A percentile compares a stretch with the other conserved stretches of the same genome.
Evolutionary conservation across 1,140 invertebrate genomes (phyloP).

Genomic region (Drosophila oshimai): DNA sequence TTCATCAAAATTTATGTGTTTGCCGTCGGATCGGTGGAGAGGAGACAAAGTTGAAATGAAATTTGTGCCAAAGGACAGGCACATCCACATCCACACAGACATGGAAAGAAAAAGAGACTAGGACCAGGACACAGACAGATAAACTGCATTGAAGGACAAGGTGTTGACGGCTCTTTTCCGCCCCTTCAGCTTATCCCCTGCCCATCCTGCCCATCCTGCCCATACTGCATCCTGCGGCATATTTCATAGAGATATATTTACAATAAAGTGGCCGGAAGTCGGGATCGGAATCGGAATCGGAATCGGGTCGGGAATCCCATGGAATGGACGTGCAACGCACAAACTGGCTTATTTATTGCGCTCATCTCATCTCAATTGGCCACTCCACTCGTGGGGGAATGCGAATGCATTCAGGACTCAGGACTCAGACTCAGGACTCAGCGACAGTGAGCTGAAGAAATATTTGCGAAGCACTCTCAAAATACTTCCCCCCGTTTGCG

Average conservation of each 20-base stretch:
- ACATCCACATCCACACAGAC: neutral
- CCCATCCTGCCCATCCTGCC: neutral
- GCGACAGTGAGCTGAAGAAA: neutral
- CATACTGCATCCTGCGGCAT: neutral
- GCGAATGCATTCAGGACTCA: too few species aligned
- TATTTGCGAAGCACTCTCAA: neutral
- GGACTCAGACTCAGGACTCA: too few species aligned
- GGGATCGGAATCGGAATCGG: neutral
- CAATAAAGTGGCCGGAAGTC: slow-evolving; percentile 30
- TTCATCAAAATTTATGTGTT: slow-evolving; percentile 45
- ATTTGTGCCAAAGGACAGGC: slow-evolving; percentile 33
- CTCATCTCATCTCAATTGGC: slow-evolving; percentile 40
- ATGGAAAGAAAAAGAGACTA: too few species aligned
- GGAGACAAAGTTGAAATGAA: slow-evolving; percentile 55
- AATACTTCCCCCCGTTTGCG: neutral
- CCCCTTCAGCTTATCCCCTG: neutral
- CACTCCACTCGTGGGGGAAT: slow-evolving; percentile 30
- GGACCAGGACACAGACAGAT: neutral
- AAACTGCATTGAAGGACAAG: slow-evolving; percentile 21
- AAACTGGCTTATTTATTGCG: slow-evolving; percentile 66
- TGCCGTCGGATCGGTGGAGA: slow-evolving; percentile 4
- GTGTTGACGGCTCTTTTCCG: slow-evolving; percentile 16
- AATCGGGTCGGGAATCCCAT: neutral
- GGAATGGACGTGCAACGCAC: slow-evolving; percentile 31
- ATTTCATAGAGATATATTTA: slow-evolving; percentile 4